Conservation (phyloP, 1,140 invertebrate genomes). For the Andrena cerasifolii region DNA sequence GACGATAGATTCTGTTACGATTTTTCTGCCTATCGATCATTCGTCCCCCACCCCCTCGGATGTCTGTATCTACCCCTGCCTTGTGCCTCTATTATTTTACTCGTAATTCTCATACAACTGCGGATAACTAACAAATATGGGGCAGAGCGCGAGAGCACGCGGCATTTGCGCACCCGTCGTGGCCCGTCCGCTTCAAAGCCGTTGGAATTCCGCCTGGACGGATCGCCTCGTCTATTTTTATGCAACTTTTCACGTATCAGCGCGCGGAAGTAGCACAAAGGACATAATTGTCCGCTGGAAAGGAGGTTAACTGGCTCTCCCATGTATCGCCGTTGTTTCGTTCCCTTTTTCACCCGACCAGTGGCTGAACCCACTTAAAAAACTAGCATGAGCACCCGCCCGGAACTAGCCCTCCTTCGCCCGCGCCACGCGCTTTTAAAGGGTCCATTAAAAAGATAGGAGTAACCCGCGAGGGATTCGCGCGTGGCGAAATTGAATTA, state of each 20-base stretch:
- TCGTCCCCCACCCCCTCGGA: neutral
- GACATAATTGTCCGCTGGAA: slow-evolving; percentile 37
- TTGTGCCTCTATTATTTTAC: neutral
- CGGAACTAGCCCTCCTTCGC: neutral
- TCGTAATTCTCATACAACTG: neutral
- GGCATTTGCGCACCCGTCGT: neutral
- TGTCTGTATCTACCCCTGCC: too few species aligned
- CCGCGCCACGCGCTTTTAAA: neutral
- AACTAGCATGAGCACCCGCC: slow-evolving; percentile 1
- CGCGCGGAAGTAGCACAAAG: slow-evolving; percentile 20
- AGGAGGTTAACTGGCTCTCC: slow-evolving; percentile 45
- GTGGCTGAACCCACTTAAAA: slow-evolving; percentile 11
- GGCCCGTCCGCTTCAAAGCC: neutral
- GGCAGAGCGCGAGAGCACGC: neutral
- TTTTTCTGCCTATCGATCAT: neutral
- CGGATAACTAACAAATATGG: neutral
- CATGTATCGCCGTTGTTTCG: slow-evolving; percentile 6
- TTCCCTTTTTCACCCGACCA: neutral
- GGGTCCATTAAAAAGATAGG: neutral
- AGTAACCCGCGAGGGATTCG: too few species aligned
- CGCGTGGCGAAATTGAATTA: slow-evolving; percentile 6
- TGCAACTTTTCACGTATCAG: slow-evolving; percentile 30
- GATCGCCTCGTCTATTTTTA: slow-evolving; percentile 2
- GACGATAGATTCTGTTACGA: neutral
- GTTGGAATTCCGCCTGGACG: slow-evolving; percentile 7